Percentiles rank a stretch among this genome's conserved stretches.
These are phyloP conservation scores for Tuberolachnus salignus DNA, from an alignment of 2,888 invertebrate genomes.

Conservation along the genomic window DNA sequence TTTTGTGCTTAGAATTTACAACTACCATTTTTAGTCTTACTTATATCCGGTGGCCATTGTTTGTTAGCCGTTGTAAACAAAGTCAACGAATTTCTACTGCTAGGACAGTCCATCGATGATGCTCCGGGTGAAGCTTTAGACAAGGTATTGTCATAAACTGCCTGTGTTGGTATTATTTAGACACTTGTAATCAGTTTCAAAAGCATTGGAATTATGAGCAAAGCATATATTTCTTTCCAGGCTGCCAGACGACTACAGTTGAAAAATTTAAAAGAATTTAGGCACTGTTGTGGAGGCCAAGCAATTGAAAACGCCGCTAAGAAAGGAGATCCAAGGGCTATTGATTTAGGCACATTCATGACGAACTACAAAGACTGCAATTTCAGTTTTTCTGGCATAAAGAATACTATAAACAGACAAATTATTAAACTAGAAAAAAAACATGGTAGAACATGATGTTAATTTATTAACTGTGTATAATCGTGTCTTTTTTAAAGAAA, in stretches of 20 bases:
- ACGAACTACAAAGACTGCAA: slow-evolving; percentile 76
- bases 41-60: slow-evolving; percentile 94
- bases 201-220: no score
- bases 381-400: slow-evolving; percentile 88
- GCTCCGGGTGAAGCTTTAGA: slow-evolving; percentile 94
- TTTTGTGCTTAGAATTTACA: slow-evolving; percentile 66
- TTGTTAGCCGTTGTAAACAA: slow-evolving; percentile 76
- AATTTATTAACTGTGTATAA: neutral
- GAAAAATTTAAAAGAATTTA: slow-evolving; percentile 75
- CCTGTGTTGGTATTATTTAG: neutral
- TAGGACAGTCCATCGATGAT: slow-evolving; percentile 82
- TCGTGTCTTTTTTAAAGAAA: neutral
- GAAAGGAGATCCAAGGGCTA: slow-evolving; percentile 70
- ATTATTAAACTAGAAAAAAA: slow-evolving; percentile 69
- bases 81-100: slow-evolving; percentile 76
- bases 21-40: slow-evolving; percentile 87
- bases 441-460: slow-evolving; percentile 62
- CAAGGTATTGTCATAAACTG: slow-evolving; percentile 68
- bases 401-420: slow-evolving; percentile 68
- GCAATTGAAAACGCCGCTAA: slow-evolving; percentile 84
- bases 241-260: slow-evolving; percentile 83
- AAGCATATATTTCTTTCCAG: slow-evolving; percentile 62
- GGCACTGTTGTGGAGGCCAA: slow-evolving; percentile 78
- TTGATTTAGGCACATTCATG: slow-evolving; percentile 73
- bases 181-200: slow-evolving; percentile 4